Percentiles rank a stretch among this genome's conserved stretches.
phyloP scores from a whole-genome alignment of 2,888 invertebrate genomes.

The Apamea epomidion region DNA sequence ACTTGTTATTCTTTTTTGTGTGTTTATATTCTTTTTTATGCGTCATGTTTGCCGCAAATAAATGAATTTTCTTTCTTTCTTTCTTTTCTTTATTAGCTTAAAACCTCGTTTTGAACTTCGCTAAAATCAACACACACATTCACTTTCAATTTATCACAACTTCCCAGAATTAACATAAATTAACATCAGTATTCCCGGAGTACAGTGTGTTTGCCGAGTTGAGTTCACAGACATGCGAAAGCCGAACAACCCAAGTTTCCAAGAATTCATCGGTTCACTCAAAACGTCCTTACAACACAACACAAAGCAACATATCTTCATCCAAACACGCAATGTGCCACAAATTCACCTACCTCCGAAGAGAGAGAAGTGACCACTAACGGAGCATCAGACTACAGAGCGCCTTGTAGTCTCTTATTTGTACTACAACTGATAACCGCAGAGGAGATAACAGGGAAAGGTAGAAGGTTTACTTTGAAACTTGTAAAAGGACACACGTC shows the following conservation, averaged over 20 bases:
- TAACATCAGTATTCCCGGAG: neutral
- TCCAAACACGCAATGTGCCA: constrained; percentile 5
- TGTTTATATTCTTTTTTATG: too few species aligned
- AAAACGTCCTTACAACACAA: too few species aligned
- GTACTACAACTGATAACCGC: constrained; percentile 32
- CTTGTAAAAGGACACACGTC: neutral
- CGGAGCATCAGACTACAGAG: constrained; percentile 10
- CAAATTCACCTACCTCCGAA: constrained; percentile 14
- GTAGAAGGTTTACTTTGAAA: constrained; percentile 7
- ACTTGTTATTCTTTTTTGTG: too few species aligned
- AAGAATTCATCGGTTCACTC: neutral
- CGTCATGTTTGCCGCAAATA: too few species aligned
- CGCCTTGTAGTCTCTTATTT: constrained; percentile 41
- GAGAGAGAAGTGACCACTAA: constrained; percentile 47
- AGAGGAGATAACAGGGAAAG: neutral
- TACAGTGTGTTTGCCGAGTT: neutral
- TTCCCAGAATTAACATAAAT: neutral
- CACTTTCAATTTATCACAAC: neutral
- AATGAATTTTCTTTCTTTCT: neutral
- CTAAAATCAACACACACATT: neutral
- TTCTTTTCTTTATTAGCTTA: too few species aligned
- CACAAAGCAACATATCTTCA: constrained; percentile 4
- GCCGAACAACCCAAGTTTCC: neutral
- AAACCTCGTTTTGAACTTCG: neutral
- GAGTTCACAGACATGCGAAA: neutral